phyloP scores from a whole-genome alignment of 1,140 invertebrate species.

The Caenorhabditis remanei region DNA sequence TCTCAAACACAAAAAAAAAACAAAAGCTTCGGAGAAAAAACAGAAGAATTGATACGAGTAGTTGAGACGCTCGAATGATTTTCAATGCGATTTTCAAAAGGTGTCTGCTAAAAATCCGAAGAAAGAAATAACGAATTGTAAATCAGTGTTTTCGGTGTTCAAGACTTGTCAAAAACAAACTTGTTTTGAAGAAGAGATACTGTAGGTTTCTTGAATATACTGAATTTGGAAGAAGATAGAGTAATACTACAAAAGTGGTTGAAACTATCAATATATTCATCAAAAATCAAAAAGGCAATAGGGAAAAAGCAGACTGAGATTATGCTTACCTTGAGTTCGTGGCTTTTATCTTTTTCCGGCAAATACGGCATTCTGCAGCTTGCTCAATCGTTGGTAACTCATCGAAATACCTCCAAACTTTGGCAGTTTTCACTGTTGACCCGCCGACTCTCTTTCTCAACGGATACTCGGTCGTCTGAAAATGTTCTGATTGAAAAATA shows the following conservation, averaged over 20 bases:
- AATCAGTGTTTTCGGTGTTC: constrained; percentile 45
- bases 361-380: constrained; percentile 64
- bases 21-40: constrained; percentile 30
- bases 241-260: too few species aligned
- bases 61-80: constrained; percentile 42
- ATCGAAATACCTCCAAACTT: constrained; percentile 68
- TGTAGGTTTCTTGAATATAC: background rate
- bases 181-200: constrained; percentile 5
- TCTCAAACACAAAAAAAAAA: background rate
- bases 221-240: background rate
- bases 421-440: constrained; percentile 66
- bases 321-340: constrained; percentile 66
- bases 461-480: constrained; percentile 44
- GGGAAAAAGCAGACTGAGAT: background rate
- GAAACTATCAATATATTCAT: too few species aligned
- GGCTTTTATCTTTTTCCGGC: constrained; percentile 67
- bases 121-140: constrained; percentile 39
- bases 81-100: background rate
- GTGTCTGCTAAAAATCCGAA: background rate
- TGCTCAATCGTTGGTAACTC: constrained; percentile 65
- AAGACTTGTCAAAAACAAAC: constrained; percentile 38
- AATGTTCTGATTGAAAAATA: background rate
- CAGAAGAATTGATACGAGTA: background rate
- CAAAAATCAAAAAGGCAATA: background rate
- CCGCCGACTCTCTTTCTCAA: constrained; percentile 62